Evolutionary conservation across 2,797 vertebrate species (phyloP), one percentile per base, ranked within the genome.

Genomic region (Onychomys torridus): DNA sequence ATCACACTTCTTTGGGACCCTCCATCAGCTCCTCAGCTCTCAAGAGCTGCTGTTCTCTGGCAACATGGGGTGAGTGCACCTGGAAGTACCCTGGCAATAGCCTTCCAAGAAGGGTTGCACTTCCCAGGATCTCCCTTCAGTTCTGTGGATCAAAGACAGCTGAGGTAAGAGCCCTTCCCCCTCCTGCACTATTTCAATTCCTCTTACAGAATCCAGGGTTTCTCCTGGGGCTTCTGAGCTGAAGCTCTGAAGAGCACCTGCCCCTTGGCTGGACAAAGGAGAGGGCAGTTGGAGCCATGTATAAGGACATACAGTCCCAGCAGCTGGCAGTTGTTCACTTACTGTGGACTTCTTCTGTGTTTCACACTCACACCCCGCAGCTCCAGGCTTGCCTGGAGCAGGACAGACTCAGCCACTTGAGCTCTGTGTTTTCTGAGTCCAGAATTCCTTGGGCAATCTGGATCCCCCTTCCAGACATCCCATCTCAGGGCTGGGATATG

Each of bases 121-220:
- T 25, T 49, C 40, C 73, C 29, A 10, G 12, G 73, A 77, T 40
- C 40, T 77, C 75, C 69, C 21, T 21, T 23, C 14, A 21, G 11
- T 0, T 71, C 65, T 29, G 12, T 6, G 34, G 57, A 52, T 43
- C 19, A 0, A 3, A 6, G 12, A 55, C 6, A 27, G 12, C 2
- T 6, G 6, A 2, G 27, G 19, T 61, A 14, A 17, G 49, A 46
- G 37, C 27, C 52, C n/a, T n/a, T 11, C 69, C 0, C 0, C 32
- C 75, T 79, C 57, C 21, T 5, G 59, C 65, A 11, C 75, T 46
- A 65, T 7, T 21, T 27, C 4, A 46, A 9, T 21, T 67, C 40
- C 57, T 76, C 21, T 73, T 17, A 9, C 49, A n/a, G 29, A 78
- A 14, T 49, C 61, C 11, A 49, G 43, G 43, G 9, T 21, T 34